Base-by-base conservation (phyloP, 2,113 vertebrate species). In the Mastomys natalensis region DNA sequence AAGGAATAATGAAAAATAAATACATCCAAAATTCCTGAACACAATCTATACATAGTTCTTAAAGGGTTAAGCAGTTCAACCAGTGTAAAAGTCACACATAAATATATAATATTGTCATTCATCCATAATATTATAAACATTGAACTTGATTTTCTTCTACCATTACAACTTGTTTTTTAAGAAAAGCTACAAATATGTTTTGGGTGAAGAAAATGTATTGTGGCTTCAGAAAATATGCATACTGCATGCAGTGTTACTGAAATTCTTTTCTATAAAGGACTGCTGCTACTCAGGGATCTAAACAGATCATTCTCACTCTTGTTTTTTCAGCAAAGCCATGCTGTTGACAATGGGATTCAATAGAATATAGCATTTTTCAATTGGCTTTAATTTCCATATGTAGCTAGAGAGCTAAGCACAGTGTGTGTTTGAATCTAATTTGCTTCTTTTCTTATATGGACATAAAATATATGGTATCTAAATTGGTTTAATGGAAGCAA, bases 401-500 rank as follows among this genome's bases (percentile, higher is more conserved):
- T 68, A 81, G 66, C 64, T 89, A 86, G 26, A 40, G 40, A 96
- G 90, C 43, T 90, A 43, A 94, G 90, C 94, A 34, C 92, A 95
- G 92, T 96, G 55, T 91, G 92, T 15, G 15, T 86, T 87, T 68
- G 90, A 93, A 97, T 95, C 96, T 95, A 95, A 96, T 97, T 97
- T 97, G 70, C 86, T 92, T 96, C 86, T 70, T 92, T 97, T 92
- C 90, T 95, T 81, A 86, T 92, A 72, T 4, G 0, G 58, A 73
- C 66, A 53, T 87, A 97, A 97, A 97, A 93, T 98, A 89, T 68
- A 96, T 86, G 72, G 64, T 89, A 93, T 95, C 96, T 94, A 96
- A 97, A 97, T 96, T 92, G 94, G 80, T 92, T 97, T 97, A 97
- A 97, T 97, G 92, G 92, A 95, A 96, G 81, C 92, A 94, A 97